Evolutionary conservation across 2,113 vertebrate genomes (phyloP).

Genomic region (Ia io): DNA sequence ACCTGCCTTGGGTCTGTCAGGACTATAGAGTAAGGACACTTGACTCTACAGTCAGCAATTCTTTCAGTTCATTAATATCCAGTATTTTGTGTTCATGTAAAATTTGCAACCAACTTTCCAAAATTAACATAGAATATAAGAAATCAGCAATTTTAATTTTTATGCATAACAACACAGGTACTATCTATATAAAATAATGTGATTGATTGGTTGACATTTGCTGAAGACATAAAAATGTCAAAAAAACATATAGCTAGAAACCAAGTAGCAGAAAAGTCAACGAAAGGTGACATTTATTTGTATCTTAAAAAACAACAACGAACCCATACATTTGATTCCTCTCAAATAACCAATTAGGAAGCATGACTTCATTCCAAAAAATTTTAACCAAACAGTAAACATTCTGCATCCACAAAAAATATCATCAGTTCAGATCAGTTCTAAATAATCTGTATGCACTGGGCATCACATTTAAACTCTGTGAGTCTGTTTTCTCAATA

Average conservation of each 20-base stretch:
- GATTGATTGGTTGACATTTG: neutral
- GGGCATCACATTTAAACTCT: neutral
- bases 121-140: neutral
- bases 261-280: neutral
- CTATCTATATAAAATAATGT: neutral
- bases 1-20: neutral
- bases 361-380: neutral
- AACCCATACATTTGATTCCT: neutral
- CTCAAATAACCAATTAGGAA: neutral
- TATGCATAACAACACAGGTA: neutral
- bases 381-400: neutral
- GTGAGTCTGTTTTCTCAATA: neutral
- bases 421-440: neutral
- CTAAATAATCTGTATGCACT: neutral
- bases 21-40: neutral
- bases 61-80: neutral
- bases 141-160: neutral
- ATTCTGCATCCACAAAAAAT: neutral
- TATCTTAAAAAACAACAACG: neutral
- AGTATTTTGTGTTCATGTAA: neutral
- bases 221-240: constrained; percentile 8
- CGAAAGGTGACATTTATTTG: neutral
- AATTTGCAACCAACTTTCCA: neutral
- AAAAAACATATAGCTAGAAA: neutral
- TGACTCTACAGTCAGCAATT: neutral